Evolutionary conservation across 2,113 vertebrate genomes (phyloP), one percentile per base, ranked within the genome.

Genomic region (Chlamydotis undulata): DNA sequence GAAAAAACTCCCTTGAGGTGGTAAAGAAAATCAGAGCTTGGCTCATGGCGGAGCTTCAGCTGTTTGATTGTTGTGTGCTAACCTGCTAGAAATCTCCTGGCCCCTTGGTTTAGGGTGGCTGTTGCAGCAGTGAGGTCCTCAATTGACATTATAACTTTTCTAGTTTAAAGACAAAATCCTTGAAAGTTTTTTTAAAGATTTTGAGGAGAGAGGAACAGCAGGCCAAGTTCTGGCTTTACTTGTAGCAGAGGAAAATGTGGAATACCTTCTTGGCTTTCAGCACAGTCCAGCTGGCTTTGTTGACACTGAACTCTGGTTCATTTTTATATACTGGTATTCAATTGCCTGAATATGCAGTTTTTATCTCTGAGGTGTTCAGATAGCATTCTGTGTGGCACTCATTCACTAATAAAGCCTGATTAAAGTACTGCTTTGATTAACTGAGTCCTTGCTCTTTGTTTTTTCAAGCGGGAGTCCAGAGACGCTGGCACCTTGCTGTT

Each of bases 371-470:
- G 84, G 39, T 3, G 1, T 56, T 91, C 64, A 49, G 83, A 81
- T 64, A 77, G 39, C 55, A 22, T 76, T 86, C 53, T 83, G 35
- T n/a, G 24, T 81, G 65, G 49, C 59, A 33, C 28, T 65, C 49
- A 15, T 45, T 93, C 57, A 37, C 73, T 85, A 91, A 91, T 88
- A 94, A 92, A 79, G 39, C 68, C 61, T 73, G 80, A 57, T 83
- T 70, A 55, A 91, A 84, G 47, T 18, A 9, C 56, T 90, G 11
- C 61, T 55, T 3, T 81, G 35, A 69, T 56, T 73, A 50, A 61
- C 41, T 55, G 29, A 69, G 53, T 61, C 80, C 56, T 86, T 50
- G 50, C 33, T 74, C 83, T 80, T 78, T 74, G 41, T 81, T 73
- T 65, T 63, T 55, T 64, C 45, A 57, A 84, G 49, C 0, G 0